Evolutionary conservation across 2,797 vertebrate species (phyloP), one percentile per base, ranked within the genome.

Genomic region (Crocodylus rhombifer): DNA sequence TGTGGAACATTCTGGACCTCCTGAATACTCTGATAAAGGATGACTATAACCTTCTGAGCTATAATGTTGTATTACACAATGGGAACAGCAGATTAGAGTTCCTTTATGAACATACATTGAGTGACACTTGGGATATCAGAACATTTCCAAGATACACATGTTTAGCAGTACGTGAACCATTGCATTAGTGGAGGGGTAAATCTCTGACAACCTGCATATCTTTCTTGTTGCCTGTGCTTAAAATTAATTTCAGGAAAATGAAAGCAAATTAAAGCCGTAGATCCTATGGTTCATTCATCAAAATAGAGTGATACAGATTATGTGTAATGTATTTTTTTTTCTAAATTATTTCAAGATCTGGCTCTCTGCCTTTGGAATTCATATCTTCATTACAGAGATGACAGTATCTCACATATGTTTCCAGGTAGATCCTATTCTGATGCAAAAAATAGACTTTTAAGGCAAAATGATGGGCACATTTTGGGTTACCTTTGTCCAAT

Each of bases 401-500:
- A 3, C 71, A 75, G 5, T 17, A 62, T 23, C 58, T 89, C 92
- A 69, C 33, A 26, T 5, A 3, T 1, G 1, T 56, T 86, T 88
- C 80, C 61, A 26, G 7, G 17, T 51, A 91, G 83, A 84, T n/a
- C 5, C 4, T 76, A 13, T 60, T 51, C 25, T 86, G 80, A 17
- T 0, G 61, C 69, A 73, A 11, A 56, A 76, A 76, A 77, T 1
- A 26, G 5, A 21, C 3, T 9, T 65, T 74, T 14, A 60, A 33
- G 61, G 6, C 93, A 82, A 94, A 90, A 90, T 74, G 16, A 86
- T 67, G 33, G 64, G 63, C 88, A n/a, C 4, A 65, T 18, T 65
- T 28, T 58, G 2, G 67, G 82, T 84, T 96, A 95, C 91, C 92
- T 95, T 65, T 84, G 81, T 89, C 33, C 33, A n/a, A 25, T 9